A percentile compares a stretch with the other conserved stretches of the same genome.
These are phyloP conservation scores for Melangyna quadrimaculata DNA, from an alignment of 2,888 invertebrate genomes.

Conservation along the genomic window DNA sequence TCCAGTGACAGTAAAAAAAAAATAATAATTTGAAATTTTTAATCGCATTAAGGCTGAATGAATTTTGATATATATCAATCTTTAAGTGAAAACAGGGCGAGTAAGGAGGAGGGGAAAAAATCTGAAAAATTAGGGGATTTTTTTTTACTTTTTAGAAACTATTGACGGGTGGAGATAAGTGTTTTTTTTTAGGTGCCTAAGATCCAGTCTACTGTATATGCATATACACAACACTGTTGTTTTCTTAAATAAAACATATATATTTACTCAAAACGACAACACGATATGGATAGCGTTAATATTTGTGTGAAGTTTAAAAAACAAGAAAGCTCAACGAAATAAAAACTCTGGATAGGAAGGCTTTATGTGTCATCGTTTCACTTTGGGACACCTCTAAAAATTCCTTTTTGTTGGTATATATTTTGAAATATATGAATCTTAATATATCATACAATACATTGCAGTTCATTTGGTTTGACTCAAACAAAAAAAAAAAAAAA, in stretches of 20 bases:
- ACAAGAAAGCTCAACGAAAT: neutral
- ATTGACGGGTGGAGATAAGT: too few relatives aligned
- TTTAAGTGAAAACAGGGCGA: too few relatives aligned
- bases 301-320: conserved; percentile 10
- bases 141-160: too few relatives aligned
- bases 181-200: too few relatives aligned
- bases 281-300: neutral
- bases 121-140: too few relatives aligned
- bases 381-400: conserved; percentile 46
- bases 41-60: too few relatives aligned
- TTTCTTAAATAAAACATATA: neutral
- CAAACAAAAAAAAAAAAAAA: too few relatives aligned
- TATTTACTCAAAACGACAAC: conserved; percentile 12
- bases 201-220: neutral
- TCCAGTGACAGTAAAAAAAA: too few relatives aligned
- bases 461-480: neutral
- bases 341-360: conserved; percentile 23
- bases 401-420: neutral
- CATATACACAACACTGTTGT: neutral
- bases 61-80: too few relatives aligned
- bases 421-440: neutral
- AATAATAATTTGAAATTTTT: too few relatives aligned
- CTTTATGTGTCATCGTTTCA: conserved; percentile 48
- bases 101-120: too few relatives aligned
- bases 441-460: neutral